Evolutionary conservation across 2,113 vertebrate genomes (phyloP).

Genomic region (Chlamydotis undulata): DNA sequence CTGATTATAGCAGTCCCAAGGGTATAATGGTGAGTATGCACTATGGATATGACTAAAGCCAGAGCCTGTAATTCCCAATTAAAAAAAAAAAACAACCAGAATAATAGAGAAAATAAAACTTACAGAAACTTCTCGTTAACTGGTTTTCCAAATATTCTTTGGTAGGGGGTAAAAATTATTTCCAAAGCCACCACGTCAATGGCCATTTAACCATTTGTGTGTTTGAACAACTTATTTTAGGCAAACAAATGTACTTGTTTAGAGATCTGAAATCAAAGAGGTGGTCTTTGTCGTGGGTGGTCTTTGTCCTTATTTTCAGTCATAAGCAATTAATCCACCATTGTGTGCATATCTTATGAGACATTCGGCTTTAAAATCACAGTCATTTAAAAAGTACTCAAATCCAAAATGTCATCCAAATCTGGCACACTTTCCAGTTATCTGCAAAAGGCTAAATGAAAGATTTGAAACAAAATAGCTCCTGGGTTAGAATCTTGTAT

Average conservation of each 20-base stretch:
- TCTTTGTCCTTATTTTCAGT: not conserved
- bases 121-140: not conserved
- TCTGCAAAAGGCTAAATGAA: not conserved
- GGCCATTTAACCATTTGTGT: not conserved
- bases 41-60: not conserved
- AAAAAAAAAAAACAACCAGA: not conserved
- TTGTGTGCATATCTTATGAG: not conserved
- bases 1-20: not conserved
- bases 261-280: not conserved
- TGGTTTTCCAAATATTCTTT: not conserved
- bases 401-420: not conserved
- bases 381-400: not conserved
- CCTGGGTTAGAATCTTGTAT: slow-evolving; percentile 17
- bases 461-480: slow-evolving; percentile 55
- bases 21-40: not conserved
- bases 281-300: not conserved
- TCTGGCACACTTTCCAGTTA: not conserved
- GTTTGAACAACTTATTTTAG: not conserved
- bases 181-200: not conserved
- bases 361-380: not conserved
- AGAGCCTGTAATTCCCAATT: not conserved
- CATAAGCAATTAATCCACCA: not conserved
- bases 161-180: not conserved
- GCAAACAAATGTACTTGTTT: not conserved
- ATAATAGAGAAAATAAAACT: not conserved